A percentile compares a stretch with the other conserved stretches of the same genome.
phyloP scores from a whole-genome alignment of 2,113 vertebrate genomes.

The Tragelaphus buxtoni region DNA sequence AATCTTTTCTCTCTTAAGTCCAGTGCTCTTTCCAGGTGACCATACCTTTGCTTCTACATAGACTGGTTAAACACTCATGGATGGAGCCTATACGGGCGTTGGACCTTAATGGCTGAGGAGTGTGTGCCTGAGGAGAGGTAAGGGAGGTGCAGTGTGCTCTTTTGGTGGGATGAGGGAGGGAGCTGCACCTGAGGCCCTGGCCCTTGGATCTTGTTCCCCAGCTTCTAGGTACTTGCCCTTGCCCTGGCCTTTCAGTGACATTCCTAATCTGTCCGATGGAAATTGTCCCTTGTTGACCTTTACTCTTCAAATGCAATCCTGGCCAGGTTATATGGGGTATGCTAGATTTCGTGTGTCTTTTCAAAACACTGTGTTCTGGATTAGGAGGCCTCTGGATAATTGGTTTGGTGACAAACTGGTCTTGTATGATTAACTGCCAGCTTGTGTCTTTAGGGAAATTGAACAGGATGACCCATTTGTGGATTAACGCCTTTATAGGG shows the following conservation, averaged over 20 bases:
- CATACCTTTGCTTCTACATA: background rate
- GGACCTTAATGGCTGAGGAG: background rate
- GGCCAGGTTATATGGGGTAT: background rate
- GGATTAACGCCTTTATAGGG: background rate
- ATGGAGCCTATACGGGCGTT: background rate
- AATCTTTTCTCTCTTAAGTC: background rate
- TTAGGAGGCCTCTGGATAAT: background rate
- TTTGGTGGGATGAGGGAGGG: background rate
- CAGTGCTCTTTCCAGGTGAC: background rate
- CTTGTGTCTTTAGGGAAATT: background rate
- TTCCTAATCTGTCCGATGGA: background rate
- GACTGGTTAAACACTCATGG: background rate
- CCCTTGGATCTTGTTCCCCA: background rate
- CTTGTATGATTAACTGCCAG: background rate
- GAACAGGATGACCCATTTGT: background rate
- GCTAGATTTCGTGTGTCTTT: background rate
- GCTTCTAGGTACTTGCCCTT: background rate
- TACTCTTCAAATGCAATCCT: background rate
- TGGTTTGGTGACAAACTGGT: background rate
- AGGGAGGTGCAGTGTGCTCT: background rate
- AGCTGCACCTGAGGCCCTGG: background rate
- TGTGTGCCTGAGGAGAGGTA: background rate
- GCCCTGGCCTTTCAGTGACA: background rate
- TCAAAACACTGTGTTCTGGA: background rate
- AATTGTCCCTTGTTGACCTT: background rate